A percentile compares a stretch with the other conserved stretches of the same genome.
Evolutionary conservation across 2,113 vertebrate genomes (phyloP).

Genomic region (Tychaedon coryphoeus): DNA sequence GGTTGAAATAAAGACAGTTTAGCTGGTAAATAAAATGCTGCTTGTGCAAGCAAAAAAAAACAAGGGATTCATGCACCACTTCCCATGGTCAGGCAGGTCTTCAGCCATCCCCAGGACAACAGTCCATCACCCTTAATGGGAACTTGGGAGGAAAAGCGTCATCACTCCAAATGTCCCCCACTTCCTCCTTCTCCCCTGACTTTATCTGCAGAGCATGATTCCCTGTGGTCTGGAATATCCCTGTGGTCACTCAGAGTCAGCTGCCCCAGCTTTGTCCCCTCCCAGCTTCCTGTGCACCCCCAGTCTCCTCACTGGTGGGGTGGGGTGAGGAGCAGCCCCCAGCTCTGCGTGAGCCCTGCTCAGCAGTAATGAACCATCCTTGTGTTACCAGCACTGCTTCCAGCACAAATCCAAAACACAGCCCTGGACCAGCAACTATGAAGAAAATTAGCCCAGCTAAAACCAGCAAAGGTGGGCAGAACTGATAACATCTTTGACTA

Average conservation of each 20-base stretch:
- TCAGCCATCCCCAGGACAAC: not conserved
- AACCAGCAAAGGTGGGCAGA: not conserved
- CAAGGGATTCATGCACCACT: not conserved
- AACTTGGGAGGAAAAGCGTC: not conserved
- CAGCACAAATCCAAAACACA: not conserved
- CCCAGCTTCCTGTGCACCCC: too few species aligned
- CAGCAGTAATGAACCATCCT: not conserved
- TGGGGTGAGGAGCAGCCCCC: not conserved
- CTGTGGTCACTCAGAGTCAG: not conserved
- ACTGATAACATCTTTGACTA: not conserved
- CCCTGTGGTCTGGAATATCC: not conserved
- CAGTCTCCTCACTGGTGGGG: accelerated
- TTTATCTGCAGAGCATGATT: not conserved
- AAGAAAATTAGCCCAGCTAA: not conserved
- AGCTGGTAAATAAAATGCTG: not conserved
- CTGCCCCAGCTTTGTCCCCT: not conserved
- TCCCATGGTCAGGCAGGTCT: not conserved
- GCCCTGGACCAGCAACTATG: not conserved
- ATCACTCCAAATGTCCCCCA: not conserved
- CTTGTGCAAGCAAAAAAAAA: not conserved
- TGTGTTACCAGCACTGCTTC: not conserved
- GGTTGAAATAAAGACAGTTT: not conserved
- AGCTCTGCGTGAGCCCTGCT: not conserved
- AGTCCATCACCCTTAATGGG: not conserved
- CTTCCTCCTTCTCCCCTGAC: not conserved